Evolutionary conservation across 1,140 invertebrate genomes (phyloP).

Genomic region (Pentalonia nigronervosa): DNA sequence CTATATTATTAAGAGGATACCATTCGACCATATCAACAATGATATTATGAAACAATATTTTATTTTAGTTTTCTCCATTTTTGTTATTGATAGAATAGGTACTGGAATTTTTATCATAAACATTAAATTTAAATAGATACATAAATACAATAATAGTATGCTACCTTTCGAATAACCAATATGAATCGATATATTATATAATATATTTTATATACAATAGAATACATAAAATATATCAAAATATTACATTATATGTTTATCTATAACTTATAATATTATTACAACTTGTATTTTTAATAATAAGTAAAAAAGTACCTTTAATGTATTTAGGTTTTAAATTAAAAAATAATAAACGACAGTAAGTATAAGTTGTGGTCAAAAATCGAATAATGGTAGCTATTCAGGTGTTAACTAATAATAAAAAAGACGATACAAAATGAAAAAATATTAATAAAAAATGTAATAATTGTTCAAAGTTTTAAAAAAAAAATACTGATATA

Average conservation of each 20-base stretch:
- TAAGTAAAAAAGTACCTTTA: background rate
- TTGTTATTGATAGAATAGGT: background rate
- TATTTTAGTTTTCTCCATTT: background rate
- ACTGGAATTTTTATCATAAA: background rate
- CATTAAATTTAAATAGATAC: background rate
- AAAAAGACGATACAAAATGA: too few species aligned
- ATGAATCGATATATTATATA: background rate
- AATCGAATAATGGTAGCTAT: background rate
- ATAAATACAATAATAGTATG: background rate
- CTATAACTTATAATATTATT: too few species aligned
- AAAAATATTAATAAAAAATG: background rate
- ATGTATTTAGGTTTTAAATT: too few species aligned
- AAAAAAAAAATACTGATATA: background rate
- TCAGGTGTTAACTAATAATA: too few species aligned
- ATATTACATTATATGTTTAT: too few species aligned
- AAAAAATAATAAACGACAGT: background rate
- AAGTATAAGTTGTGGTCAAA: background rate
- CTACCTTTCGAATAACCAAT: background rate
- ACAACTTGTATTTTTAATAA: too few species aligned
- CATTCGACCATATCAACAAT: conserved; percentile 23
- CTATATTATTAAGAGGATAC: conserved; percentile 24
- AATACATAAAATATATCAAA: too few species aligned
- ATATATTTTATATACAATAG: too few species aligned
- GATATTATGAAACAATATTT: conserved; percentile 30
- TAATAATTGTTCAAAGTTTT: background rate